Evolutionary conservation across 2,888 invertebrate genomes (phyloP), one percentile per base, ranked within the genome.

Genomic region (Hemithea aestivaria): DNA sequence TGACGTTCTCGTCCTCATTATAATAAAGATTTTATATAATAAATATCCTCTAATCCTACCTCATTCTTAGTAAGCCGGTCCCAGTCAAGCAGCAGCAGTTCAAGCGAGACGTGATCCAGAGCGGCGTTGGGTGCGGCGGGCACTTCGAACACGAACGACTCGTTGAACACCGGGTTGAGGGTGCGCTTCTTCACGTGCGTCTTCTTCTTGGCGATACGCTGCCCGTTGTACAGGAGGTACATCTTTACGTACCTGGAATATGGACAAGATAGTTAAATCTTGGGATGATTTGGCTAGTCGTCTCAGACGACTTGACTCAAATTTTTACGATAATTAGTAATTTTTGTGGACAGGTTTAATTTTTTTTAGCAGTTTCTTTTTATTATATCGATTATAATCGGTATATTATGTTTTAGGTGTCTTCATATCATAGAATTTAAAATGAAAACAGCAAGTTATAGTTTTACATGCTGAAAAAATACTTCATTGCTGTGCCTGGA

Each of bases 181-280:
- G 99, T 99, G 38, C 98, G 91, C 80, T 98, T 99, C 90, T 98
- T 98, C 30, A 99, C 98, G 77, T 98, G 98, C 0, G 99, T 99
- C 89, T 99, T 98, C 91, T 98, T 98, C 90, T 99, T 99, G 30
- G 97, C 96, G 62, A 99, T 96, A 51, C 98, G 93, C 73, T 98
- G 98, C n/a, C 96, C 96, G 83, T 99, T 97, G 88, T 95, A 97
- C 35, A 98, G 89, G 60, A 99, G 89, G 82, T 99, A 99, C 81
- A 99, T 96, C 84, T 99, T 99, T 30, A 99, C 98, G 71, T 91
- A 91, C 4, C 88, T 88, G 64, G 1, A 20, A 20, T 24, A 28
- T 2, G 23, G 10, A 7, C 20, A 30, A 24, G 10, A 6, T 16
- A 8, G 7, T 10, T 16, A 16, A 16, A 16, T 16, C 16, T 16